These are phyloP conservation scores for Bolborhynchus lineola DNA, from an alignment of 2,113 vertebrate species.

Conservation along the genomic window DNA sequence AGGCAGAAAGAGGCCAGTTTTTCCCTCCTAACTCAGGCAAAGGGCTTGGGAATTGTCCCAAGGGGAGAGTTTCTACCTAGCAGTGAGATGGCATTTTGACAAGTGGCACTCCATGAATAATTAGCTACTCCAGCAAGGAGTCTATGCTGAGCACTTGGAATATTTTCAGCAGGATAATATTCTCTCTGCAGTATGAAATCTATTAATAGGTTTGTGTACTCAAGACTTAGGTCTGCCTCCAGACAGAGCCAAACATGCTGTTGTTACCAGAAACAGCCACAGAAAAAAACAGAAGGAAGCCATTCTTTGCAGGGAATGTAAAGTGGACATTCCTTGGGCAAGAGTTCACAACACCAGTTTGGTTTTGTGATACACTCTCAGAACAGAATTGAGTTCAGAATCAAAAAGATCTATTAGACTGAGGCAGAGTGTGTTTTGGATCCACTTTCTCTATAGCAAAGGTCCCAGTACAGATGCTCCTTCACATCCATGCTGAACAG, in stretches of 20 bases:
- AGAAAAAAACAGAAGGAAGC: neutral
- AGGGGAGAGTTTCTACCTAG: neutral
- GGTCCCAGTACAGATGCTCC: neutral
- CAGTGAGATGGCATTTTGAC: neutral
- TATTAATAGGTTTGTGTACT: neutral
- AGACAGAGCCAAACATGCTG: neutral
- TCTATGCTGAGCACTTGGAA: neutral
- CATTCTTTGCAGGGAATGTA: neutral
- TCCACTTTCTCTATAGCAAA: neutral
- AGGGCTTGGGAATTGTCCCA: neutral
- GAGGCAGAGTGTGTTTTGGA: neutral
- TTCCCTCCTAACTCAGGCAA: neutral
- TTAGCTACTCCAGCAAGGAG: neutral
- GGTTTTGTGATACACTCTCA: neutral
- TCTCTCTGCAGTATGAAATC: neutral
- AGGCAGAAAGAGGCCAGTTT: neutral
- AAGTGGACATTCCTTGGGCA: neutral
- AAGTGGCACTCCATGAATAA: slow-evolving; percentile 9
- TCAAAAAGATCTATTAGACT: neutral
- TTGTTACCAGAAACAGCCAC: neutral
- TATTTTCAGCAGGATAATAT: neutral
- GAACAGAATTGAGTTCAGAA: neutral
- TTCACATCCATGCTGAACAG: neutral
- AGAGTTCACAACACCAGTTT: neutral
- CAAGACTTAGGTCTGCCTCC: neutral